phyloP scores from a whole-genome alignment of 2,113 vertebrate genomes.

The Semicossyphus pulcher region DNA sequence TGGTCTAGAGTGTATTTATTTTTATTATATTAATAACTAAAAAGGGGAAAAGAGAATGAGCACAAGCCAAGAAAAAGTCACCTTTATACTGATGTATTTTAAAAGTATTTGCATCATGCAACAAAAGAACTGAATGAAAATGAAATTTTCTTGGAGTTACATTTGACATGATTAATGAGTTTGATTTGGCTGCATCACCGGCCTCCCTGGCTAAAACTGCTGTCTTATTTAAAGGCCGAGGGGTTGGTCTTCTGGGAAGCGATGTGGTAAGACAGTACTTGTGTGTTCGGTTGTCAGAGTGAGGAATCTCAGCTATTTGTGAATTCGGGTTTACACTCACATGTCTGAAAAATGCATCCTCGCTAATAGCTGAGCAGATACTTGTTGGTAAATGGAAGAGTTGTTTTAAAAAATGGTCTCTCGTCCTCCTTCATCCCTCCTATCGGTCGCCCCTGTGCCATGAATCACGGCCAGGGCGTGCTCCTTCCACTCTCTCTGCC shows the following conservation, averaged over 20 bases:
- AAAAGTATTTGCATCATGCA: too few relatives aligned
- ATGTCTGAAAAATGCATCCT: constrained; percentile 8
- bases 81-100: too few relatives aligned
- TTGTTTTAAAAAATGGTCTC: constrained; percentile 31
- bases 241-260: background rate
- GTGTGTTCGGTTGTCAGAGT: constrained; percentile 9
- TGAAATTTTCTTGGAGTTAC: background rate
- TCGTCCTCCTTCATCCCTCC: constrained; percentile 7
- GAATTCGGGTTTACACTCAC: constrained; percentile 21
- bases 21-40: too few relatives aligned
- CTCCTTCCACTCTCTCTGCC: constrained; percentile 21
- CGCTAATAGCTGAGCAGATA: constrained; percentile 27
- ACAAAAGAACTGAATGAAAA: too few relatives aligned
- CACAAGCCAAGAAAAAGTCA: too few relatives aligned
- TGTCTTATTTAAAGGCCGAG: background rate
- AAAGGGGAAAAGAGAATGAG: too few relatives aligned
- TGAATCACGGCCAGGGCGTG: constrained; percentile 39
- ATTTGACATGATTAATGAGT: background rate
- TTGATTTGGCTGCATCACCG: background rate
- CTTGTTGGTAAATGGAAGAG: constrained; percentile 41
- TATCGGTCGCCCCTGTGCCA: constrained; percentile 20
- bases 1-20: too few relatives aligned
- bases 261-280: background rate
- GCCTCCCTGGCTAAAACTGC: background rate
- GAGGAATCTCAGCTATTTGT: constrained; percentile 48